Conservation (phyloP, 1,140 invertebrate species). For the Drosophila ficusphila region DNA sequence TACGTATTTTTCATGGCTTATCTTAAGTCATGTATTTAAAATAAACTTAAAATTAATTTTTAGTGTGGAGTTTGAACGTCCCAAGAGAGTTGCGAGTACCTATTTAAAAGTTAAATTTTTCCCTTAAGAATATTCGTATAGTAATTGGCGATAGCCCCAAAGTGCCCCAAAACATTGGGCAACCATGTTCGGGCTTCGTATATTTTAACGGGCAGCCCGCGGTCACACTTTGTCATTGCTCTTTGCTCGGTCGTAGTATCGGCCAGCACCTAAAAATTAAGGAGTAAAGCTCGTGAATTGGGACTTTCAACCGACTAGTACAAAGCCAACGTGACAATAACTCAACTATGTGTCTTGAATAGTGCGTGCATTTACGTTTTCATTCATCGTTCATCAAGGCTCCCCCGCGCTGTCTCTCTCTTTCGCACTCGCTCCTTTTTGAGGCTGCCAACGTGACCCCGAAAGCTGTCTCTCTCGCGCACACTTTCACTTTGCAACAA, state of each 20-base stretch:
- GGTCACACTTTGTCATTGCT: slow-evolving; percentile 19
- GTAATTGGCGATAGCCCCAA: neutral
- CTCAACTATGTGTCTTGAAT: slow-evolving; percentile 59
- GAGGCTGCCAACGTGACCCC: slow-evolving; percentile 48
- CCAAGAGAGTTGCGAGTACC: no score
- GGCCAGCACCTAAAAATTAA: slow-evolving; percentile 53
- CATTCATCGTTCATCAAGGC: slow-evolving; percentile 57
- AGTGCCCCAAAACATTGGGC: neutral
- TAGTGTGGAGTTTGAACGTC: no score
- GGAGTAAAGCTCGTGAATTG: slow-evolving; percentile 4
- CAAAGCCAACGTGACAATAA: slow-evolving; percentile 69
- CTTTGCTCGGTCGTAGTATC: slow-evolving; percentile 77
- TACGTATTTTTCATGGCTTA: neutral
- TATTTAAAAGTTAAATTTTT: no score
- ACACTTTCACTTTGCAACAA: slow-evolving; percentile 65
- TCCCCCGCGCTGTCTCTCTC: slow-evolving; percentile 13
- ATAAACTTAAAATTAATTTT: no score
- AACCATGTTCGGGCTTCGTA: neutral
- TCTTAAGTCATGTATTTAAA: no score
- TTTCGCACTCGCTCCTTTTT: neutral
- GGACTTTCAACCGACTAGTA: slow-evolving; percentile 37
- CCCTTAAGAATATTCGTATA: no score
- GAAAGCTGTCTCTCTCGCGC: slow-evolving; percentile 42
- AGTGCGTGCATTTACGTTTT: slow-evolving; percentile 57
- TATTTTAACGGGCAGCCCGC: neutral